Base-by-base conservation (phyloP, 2,797 vertebrate species). In the Masticophis lateralis region DNA sequence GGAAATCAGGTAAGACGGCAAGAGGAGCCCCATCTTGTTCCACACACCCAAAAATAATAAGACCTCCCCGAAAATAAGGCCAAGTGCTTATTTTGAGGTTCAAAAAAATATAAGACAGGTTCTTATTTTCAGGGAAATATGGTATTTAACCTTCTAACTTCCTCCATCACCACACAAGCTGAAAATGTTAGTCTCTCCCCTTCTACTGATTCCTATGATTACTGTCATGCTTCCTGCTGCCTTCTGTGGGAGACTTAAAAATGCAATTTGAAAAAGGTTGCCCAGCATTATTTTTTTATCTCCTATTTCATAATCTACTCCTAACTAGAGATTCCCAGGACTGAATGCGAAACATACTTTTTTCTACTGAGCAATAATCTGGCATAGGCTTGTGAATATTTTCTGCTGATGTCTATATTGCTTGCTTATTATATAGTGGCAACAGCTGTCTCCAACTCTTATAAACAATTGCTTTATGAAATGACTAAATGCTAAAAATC, bases 391-490 rank as follows among this genome's bases (percentile, higher is more conserved):
- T 60, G 57, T 74, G 61, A 88, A 55, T n/a, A 32, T 59, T 57
- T 32, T 88, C 53, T 88, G 20, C n/a, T 37, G 28, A 56, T 47
- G 28, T 86, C 22, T 55, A 11, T 63, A 69, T 91, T 95, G 63
- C 63, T 94, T 83, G 83, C 90, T 96, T 95, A 90, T 25, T 66
- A 89, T 87, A 56, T 14, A 92, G 91, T 93, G 89, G 89, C 60
- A 93, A 83, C 91, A 89, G 88, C 94, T 91, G 63, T 89, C 60
- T 96, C 91, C 95, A 79, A 90, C 59, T 96, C 91, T 95, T 94
- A 66, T 87, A 86, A 95, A 94, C 94, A 90, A 43, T 94, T 97
- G 94, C 91, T 95, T 97, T 88, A 93, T 63, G 69, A 97, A 94
- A 91, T 92, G 94, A 93, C 96, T 92, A 97, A 96, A 88, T 95